These are phyloP conservation scores for Rhincodon typus DNA, from an alignment of 2,797 vertebrate genomes.

Conservation along the genomic window DNA sequence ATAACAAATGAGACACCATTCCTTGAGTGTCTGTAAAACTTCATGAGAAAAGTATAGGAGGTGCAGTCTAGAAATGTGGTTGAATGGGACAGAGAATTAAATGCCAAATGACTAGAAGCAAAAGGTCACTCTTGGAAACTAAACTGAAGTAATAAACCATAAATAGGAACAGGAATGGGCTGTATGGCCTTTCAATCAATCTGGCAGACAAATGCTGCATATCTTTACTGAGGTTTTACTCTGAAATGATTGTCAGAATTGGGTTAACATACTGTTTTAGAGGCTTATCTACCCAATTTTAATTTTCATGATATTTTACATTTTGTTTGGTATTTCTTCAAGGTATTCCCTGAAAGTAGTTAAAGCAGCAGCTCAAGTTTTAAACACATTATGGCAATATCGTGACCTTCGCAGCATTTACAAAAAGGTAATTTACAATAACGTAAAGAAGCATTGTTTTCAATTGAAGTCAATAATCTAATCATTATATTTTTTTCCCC, in stretches of 20 bases:
- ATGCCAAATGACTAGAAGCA: not conserved
- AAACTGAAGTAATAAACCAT: not conserved
- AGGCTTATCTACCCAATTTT: not conserved
- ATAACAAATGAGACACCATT: no score
- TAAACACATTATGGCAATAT: conserved; percentile 96
- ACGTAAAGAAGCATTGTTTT: not conserved
- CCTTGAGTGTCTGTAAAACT: not conserved
- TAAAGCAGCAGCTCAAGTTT: conserved; percentile 91
- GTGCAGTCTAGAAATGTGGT: no score
- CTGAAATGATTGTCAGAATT: not conserved
- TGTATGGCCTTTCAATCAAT: not conserved
- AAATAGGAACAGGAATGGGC: not conserved
- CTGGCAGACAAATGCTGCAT: not conserved
- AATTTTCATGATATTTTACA: not conserved
- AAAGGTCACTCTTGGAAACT: not conserved
- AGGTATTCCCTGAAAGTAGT: conserved; percentile 95
- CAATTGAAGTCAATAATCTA: conserved; percentile 43
- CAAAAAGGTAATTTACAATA: conserved; percentile 74
- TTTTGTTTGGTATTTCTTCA: not conserved
- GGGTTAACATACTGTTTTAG: not conserved
- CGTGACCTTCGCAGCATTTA: conserved; percentile 93
- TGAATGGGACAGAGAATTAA: not conserved
- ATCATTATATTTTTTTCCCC: conserved; percentile 33
- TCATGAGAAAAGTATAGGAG: not conserved
- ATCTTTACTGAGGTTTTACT: not conserved